phyloP scores from a whole-genome alignment of 2,888 invertebrate genomes.

The Nephrotoma appendiculata region DNA sequence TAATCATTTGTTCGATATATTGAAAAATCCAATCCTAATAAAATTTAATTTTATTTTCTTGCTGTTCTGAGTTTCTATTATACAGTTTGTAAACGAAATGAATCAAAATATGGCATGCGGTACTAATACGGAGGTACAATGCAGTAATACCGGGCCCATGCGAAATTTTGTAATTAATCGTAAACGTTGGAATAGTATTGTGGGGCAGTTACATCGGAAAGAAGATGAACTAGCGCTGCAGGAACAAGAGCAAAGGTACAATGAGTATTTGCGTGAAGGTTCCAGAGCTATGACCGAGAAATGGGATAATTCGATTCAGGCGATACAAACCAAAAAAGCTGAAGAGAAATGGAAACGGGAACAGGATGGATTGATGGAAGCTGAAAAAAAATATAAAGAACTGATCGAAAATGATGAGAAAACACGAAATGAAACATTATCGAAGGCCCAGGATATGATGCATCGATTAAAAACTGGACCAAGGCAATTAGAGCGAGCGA shows the following conservation, averaged over 20 bases:
- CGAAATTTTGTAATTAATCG: neutral
- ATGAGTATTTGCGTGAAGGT: constrained; percentile 27
- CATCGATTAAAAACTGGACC: constrained; percentile 26
- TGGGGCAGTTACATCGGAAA: neutral
- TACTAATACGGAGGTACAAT: neutral
- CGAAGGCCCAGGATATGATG: constrained; percentile 23
- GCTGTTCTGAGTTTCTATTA: neutral
- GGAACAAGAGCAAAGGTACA: constrained; percentile 28
- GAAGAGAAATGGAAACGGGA: constrained; percentile 14
- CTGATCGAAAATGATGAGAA: constrained; percentile 20
- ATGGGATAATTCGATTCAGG: constrained; percentile 33
- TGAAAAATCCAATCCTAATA: neutral
- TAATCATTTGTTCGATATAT: neutral
- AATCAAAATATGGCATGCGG: neutral
- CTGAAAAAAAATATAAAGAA: constrained; percentile 9
- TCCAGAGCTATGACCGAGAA: constrained; percentile 31
- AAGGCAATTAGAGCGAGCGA: constrained; percentile 26
- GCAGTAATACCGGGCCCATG: neutral
- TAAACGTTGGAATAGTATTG: neutral
- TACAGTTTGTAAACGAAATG: neutral
- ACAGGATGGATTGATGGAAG: constrained; percentile 13
- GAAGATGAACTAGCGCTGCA: neutral
- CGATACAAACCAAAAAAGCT: constrained; percentile 14
- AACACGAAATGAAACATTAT: constrained; percentile 20
- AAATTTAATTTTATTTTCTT: neutral